These are phyloP conservation scores for Bergia puertoricense DNA, from an alignment of 92 coral and sea anemone genomes.

Conservation along the genomic window DNA sequence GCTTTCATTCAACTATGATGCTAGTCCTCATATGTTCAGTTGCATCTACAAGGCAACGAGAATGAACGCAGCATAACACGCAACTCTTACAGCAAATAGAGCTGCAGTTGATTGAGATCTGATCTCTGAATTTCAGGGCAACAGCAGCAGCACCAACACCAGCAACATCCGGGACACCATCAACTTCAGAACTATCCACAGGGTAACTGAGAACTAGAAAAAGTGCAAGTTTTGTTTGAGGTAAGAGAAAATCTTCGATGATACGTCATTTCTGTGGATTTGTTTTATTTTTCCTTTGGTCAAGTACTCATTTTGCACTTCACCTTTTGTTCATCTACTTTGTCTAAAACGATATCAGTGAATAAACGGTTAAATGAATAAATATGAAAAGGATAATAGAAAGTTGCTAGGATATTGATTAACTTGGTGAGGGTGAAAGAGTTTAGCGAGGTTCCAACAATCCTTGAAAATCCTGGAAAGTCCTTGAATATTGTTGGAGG, in stretches of 20 bases:
- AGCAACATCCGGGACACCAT: slow-evolving; percentile 12
- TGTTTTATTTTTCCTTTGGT: too few species aligned
- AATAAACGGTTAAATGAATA: too few species aligned
- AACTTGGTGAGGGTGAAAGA: too few species aligned
- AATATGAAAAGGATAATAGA: too few species aligned
- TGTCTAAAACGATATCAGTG: too few species aligned
- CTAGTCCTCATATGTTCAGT: background rate
- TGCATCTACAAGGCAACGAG: background rate
- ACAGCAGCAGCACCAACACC: background rate
- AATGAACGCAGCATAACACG: background rate
- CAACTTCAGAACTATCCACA: slow-evolving; percentile 7
- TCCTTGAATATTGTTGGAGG: too few species aligned
- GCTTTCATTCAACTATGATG: background rate
- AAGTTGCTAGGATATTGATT: too few species aligned
- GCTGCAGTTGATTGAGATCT: background rate
- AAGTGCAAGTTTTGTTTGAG: background rate
- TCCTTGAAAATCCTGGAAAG: too few species aligned
- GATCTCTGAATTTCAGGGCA: slow-evolving; percentile 2
- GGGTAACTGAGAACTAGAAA: slow-evolving; percentile 18
- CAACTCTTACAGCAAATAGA: background rate
- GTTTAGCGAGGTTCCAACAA: too few species aligned
- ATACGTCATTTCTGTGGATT: background rate
- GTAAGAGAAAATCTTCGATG: background rate
- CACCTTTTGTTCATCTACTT: too few species aligned
- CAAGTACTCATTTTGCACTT: too few species aligned